Base-by-base conservation (phyloP, 2,888 invertebrate species). In the Ischnus inquisitorius region DNA sequence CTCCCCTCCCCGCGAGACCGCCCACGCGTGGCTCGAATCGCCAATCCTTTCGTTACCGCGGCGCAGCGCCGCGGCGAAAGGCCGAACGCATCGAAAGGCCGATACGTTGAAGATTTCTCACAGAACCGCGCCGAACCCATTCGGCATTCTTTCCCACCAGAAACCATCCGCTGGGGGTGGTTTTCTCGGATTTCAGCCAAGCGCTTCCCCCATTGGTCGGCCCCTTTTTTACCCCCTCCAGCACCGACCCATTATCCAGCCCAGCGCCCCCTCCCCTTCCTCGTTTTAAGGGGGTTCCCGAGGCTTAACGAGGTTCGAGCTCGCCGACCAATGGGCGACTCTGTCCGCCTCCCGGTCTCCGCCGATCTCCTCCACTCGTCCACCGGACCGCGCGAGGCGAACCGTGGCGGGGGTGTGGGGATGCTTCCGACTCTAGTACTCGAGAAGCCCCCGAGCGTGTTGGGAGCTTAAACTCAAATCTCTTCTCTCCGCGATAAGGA, bases 381-480 rank as follows among this genome's bases (percentile, higher is more conserved):
- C 22, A 3, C 41, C 19, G 62, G n/a, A 25, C 19, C 3, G 5
- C 62, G 60, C 22, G 57, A 74, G 54, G 79, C 68, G 67, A 62
- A 68, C 77, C 41, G 81, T 67, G 86, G 86, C 88, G 87, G 88
- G 90, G 90, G 91, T 91, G 90, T 90, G 92, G 90, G 91, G 89
- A 88, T 79, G 77, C 81, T 87, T 87, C 76, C 86, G 82, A 57
- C 88, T 88, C 86, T 90, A 92, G 92, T 91, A 89, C 88, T 87
- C 89, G 88, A 86, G 89, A 88, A 88, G 88, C 91, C 88, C 34
- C 90, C 90, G 90, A 90, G 84, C 89, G 90, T 85, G 84, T 78
- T 78, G 90, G 89, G 85, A 87, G 88, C 88, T 88, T 82, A 43
- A 78, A 74, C 81, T 80, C 65, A 54, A 57, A 79, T 65, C 83